These are phyloP conservation scores for Nasua narica DNA, from an alignment of 2,797 vertebrate genomes.

Conservation along the genomic window DNA sequence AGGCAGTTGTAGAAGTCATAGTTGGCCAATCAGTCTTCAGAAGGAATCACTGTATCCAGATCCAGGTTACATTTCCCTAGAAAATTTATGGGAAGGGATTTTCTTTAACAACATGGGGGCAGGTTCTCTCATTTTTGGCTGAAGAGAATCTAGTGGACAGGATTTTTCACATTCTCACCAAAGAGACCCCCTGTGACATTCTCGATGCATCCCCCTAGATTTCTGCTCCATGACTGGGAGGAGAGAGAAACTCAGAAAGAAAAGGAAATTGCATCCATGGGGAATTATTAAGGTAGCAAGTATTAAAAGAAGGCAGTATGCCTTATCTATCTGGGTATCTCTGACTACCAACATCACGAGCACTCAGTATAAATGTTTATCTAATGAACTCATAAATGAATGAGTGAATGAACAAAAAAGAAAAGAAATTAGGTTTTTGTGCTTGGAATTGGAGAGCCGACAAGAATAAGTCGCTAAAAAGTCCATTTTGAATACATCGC, in stretches of 20 bases:
- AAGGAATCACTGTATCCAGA: neutral
- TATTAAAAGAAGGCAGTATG: neutral
- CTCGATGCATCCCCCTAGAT: neutral
- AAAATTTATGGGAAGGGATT: neutral
- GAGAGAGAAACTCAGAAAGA: neutral
- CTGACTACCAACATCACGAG: neutral
- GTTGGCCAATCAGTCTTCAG: neutral
- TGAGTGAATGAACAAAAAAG: neutral
- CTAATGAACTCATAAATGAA: neutral
- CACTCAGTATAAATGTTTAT: neutral
- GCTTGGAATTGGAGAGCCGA: neutral
- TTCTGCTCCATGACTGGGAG: neutral
- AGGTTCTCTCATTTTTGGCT: neutral
- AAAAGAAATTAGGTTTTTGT: neutral
- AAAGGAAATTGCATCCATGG: neutral
- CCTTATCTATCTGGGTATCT: neutral
- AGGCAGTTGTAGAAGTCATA: neutral
- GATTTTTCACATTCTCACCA: conserved; percentile 25
- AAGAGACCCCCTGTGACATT: neutral
- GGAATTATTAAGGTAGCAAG: neutral
- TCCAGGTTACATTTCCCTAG: neutral
- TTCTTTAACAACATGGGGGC: neutral
- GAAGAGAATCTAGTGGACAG: neutral
- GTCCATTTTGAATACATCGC: neutral
- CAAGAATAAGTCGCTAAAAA: neutral